These are phyloP conservation scores for Chiloscyllium punctatum DNA, from an alignment of 2,797 vertebrate species.

Conservation along the genomic window DNA sequence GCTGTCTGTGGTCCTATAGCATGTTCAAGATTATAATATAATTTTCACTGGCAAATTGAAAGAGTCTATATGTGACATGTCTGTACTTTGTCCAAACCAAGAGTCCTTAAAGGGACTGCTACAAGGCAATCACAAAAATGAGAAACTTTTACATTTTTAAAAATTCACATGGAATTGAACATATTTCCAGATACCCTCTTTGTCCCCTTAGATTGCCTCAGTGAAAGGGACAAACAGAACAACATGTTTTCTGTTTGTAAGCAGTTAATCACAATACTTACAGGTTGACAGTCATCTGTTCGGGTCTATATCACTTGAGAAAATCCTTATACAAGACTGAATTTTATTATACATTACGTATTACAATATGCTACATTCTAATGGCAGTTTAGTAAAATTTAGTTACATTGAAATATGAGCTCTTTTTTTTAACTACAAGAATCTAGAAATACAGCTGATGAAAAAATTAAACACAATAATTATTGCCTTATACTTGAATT, in stretches of 20 bases:
- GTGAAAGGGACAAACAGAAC: neutral
- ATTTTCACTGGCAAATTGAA: neutral
- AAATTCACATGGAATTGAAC: neutral
- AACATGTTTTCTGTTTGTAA: neutral
- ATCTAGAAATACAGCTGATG: neutral
- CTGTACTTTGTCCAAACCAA: no score
- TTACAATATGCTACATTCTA: neutral
- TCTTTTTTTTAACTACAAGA: neutral
- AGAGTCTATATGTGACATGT: no score
- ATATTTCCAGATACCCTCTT: neutral
- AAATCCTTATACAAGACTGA: neutral
- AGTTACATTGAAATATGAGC: neutral
- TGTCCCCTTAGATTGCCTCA: neutral
- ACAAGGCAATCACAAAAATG: no score
- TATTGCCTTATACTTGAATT: neutral
- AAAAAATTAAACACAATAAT: neutral
- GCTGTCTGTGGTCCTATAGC: no score
- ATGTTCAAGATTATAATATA: neutral
- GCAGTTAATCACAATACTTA: neutral
- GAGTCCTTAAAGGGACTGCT: no score
- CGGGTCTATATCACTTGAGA: neutral
- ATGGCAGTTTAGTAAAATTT: neutral
- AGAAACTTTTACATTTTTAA: neutral
- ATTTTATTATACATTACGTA: neutral
- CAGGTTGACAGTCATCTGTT: neutral